These are phyloP conservation scores for Monopterus albus DNA, from an alignment of 2,113 vertebrate genomes.

Conservation along the genomic window DNA sequence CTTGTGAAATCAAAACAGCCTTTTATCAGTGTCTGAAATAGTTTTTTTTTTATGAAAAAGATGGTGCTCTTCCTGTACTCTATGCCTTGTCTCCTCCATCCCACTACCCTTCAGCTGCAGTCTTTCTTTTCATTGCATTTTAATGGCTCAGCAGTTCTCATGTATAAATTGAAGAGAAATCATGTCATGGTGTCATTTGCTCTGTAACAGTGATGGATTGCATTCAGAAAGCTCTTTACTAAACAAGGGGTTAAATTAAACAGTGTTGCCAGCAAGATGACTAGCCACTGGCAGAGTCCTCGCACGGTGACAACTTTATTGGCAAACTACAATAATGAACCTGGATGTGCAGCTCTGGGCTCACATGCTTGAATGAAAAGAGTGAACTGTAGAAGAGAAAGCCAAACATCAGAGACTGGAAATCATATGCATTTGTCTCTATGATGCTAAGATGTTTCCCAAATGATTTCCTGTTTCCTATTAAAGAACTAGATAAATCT, in stretches of 20 bases:
- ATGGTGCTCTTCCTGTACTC: not conserved
- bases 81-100: not conserved
- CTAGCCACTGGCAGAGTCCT: slow-evolving; percentile 29
- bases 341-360: slow-evolving; percentile 34
- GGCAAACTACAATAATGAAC: slow-evolving; percentile 50
- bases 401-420: not conserved
- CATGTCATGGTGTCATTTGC: slow-evolving; percentile 51
- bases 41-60: too few species aligned
- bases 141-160: slow-evolving; percentile 70
- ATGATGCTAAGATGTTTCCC: not conserved
- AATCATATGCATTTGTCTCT: slow-evolving; percentile 32
- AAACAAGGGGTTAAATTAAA: slow-evolving; percentile 64
- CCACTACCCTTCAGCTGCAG: slow-evolving; percentile 4
- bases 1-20: slow-evolving; percentile 14
- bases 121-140: slow-evolving; percentile 41
- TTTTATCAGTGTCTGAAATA: too few species aligned
- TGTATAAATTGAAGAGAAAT: slow-evolving; percentile 73
- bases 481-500: not conserved
- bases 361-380: not conserved
- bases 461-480: slow-evolving; percentile 19
- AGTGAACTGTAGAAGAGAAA: slow-evolving; percentile 4
- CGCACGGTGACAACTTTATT: slow-evolving; percentile 52
- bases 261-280: slow-evolving; percentile 34
- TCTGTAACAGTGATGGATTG: slow-evolving; percentile 70
- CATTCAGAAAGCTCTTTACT: slow-evolving; percentile 1